phyloP scores from a whole-genome alignment of 2,888 invertebrate genomes.

The Dolichopus griseipennis region DNA sequence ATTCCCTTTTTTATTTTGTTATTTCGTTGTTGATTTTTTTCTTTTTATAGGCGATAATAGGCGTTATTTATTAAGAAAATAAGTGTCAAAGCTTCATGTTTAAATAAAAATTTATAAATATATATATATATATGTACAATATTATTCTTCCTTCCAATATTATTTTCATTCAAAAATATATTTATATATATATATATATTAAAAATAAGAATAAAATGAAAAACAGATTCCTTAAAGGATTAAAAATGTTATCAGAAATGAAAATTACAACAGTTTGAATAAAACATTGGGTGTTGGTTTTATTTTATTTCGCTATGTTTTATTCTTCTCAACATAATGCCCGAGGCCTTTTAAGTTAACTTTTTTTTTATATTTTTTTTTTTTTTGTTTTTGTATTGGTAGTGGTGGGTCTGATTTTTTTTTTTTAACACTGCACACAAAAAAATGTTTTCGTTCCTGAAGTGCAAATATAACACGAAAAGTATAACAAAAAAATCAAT shows the following conservation, averaged over 20 bases:
- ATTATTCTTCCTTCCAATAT: no score
- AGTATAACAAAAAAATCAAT: not conserved
- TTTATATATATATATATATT: not conserved
- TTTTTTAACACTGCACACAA: no score
- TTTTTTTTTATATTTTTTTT: not conserved
- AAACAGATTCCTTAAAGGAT: not conserved
- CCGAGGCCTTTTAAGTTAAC: not conserved
- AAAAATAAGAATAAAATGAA: not conserved
- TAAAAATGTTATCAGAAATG: not conserved
- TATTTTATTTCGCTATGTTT: not conserved
- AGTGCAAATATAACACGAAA: not conserved
- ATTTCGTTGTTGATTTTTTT: not conserved
- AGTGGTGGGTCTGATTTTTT: not conserved
- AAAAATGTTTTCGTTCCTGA: not conserved
- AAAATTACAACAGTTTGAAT: not conserved
- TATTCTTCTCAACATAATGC: not conserved
- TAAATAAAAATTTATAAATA: not conserved
- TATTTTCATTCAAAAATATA: no score
- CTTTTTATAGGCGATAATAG: not conserved
- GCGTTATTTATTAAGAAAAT: slow-evolving; percentile 6
- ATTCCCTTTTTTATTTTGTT: not conserved
- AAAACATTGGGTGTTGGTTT: not conserved
- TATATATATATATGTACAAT: no score
- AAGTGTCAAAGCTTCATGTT: not conserved
- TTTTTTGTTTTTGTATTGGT: not conserved